phyloP scores from a whole-genome alignment of 1,140 invertebrate genomes.

The Hyles vespertilio region DNA sequence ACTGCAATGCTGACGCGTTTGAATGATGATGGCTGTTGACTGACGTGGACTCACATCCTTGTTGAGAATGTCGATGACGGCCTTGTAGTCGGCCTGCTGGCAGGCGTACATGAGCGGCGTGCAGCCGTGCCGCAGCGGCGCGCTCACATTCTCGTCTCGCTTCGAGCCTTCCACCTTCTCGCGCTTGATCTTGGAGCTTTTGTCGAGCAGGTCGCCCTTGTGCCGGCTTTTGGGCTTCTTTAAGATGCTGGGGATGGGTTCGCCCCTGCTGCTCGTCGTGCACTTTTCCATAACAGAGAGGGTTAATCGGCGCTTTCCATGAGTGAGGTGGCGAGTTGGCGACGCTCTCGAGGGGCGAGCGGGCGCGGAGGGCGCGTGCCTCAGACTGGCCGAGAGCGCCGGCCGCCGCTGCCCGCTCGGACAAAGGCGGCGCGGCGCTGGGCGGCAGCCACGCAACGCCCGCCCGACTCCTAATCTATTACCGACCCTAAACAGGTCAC shows the following conservation, averaged over 20 bases:
- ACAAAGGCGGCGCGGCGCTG: conserved; percentile 38
- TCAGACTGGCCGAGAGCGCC: conserved; percentile 45
- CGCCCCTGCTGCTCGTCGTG: conserved; percentile 48
- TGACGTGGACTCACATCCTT: conserved; percentile 62
- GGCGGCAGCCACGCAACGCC: conserved; percentile 42
- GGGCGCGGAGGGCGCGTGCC: conserved; percentile 62
- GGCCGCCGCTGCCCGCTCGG: conserved; percentile 48
- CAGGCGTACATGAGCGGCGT: conserved; percentile 93
- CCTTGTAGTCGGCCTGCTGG: conserved; percentile 81
- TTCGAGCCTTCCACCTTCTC: conserved; percentile 49
- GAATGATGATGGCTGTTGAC: no score
- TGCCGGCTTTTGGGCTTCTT: conserved; percentile 56
- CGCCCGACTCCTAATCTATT: conserved; percentile 43
- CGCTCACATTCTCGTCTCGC: conserved; percentile 48
- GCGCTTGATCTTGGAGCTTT: conserved; percentile 62
- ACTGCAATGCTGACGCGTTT: no score
- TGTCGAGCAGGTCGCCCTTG: conserved; percentile 58
- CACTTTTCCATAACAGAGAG: conserved; percentile 66
- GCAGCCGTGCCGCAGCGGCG: conserved; percentile 75
- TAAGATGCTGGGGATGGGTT: conserved; percentile 65
- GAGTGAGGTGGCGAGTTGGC: conserved; percentile 17
- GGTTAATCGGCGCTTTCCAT: conserved; percentile 39
- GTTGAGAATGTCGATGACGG: conserved; percentile 67
- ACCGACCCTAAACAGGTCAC: conserved; percentile 60
- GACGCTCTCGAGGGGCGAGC: conserved; percentile 42